Conservation (phyloP, 2,888 invertebrate species). For the Furcula furcula region DNA sequence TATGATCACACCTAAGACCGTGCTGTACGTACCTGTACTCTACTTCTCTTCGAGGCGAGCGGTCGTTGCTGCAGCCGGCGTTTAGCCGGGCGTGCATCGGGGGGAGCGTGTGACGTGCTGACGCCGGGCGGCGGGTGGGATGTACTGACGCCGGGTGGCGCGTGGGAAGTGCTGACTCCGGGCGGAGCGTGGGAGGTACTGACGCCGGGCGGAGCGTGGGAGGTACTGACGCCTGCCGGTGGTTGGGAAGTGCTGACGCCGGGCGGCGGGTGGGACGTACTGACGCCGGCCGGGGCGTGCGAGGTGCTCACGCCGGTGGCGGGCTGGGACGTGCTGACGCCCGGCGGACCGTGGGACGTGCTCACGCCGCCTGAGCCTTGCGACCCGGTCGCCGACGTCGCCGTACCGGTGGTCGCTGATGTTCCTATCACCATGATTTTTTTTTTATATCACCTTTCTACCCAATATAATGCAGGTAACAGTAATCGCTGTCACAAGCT, state of each 20-base stretch:
- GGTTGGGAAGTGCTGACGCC: constrained; percentile 45
- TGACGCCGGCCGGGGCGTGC: constrained; percentile 43
- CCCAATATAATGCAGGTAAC: no score
- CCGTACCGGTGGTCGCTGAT: constrained; percentile 32
- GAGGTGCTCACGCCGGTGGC: constrained; percentile 47
- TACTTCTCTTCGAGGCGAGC: constrained; percentile 75
- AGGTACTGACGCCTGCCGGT: constrained; percentile 43
- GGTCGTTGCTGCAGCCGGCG: constrained; percentile 64
- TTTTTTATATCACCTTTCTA: no score
- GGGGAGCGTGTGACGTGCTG: constrained; percentile 58
- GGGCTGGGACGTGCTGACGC: constrained; percentile 37
- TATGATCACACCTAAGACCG: no score
- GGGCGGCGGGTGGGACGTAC: constrained; percentile 41
- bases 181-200: constrained; percentile 42
- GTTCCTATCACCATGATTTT: constrained; percentile 3
- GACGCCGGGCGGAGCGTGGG: constrained; percentile 36
- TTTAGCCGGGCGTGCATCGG: constrained; percentile 62
- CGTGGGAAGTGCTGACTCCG: constrained; percentile 45
- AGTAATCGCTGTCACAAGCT: no score
- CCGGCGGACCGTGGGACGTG: constrained; percentile 36
- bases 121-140: constrained; percentile 42
- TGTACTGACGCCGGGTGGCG: constrained; percentile 36
- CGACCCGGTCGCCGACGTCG: constrained; percentile 40
- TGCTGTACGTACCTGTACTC: constrained; percentile 74
- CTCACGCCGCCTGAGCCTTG: constrained; percentile 48